Percentiles rank a stretch among this genome's conserved stretches.
Conservation (phyloP, 2,888 invertebrate species). For the Apocheima hispidaria region DNA sequence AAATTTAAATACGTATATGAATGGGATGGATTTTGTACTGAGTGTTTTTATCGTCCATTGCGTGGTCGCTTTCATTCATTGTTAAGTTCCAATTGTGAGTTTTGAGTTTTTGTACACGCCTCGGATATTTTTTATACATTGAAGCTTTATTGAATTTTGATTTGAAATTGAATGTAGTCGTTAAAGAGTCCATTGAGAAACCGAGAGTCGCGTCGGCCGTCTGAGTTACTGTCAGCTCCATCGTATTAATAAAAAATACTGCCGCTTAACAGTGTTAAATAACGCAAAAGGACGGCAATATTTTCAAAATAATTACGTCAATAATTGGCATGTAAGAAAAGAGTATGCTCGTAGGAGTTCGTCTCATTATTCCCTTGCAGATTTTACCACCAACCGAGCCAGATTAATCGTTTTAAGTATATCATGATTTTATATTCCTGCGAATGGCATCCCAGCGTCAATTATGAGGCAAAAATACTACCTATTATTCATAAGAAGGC, state of each 20-base stretch:
- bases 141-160: slow-evolving; percentile 31
- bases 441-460: slow-evolving; percentile 63
- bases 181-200: slow-evolving; percentile 77
- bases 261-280: slow-evolving; percentile 75
- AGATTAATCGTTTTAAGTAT: slow-evolving; percentile 84
- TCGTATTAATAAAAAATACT: slow-evolving; percentile 76
- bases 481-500: slow-evolving; percentile 72
- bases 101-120: slow-evolving; percentile 21
- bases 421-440: slow-evolving; percentile 74
- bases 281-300: slow-evolving; percentile 78
- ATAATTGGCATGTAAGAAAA: slow-evolving; percentile 82
- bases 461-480: slow-evolving; percentile 80
- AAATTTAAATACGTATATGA: slow-evolving; percentile 7
- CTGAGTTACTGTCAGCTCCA: slow-evolving; percentile 64
- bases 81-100: slow-evolving; percentile 12
- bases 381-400: slow-evolving; percentile 83
- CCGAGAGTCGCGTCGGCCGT: slow-evolving; percentile 56
- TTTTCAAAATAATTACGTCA: slow-evolving; percentile 85
- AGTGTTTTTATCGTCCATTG: slow-evolving; percentile 20
- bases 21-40: slow-evolving; percentile 26
- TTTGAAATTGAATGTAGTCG: slow-evolving; percentile 43
- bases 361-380: slow-evolving; percentile 76
- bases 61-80: slow-evolving; percentile 12
- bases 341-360: slow-evolving; percentile 63
- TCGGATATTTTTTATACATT: slow-evolving; percentile 23